phyloP scores from a whole-genome alignment of 64 coral and sea anemone genomes.

The Dendronephthya gigantea region DNA sequence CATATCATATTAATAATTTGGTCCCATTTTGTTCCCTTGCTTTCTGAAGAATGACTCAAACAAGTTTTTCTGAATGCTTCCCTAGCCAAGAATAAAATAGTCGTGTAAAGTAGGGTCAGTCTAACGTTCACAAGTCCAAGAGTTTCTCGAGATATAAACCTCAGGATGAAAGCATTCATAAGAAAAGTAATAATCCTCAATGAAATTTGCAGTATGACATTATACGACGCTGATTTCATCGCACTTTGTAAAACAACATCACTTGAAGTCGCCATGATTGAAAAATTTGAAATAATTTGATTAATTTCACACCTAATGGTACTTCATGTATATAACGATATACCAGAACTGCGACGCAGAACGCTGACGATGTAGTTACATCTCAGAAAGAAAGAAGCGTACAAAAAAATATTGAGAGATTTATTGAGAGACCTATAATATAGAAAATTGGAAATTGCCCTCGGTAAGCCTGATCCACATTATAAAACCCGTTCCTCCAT shows the following conservation, averaged over 20 bases:
- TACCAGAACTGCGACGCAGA: too few species aligned
- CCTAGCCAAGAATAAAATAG: constrained; percentile 67
- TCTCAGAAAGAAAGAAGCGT: too few species aligned
- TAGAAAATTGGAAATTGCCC: too few species aligned
- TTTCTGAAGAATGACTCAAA: constrained; percentile 49
- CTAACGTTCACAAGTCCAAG: constrained; percentile 92
- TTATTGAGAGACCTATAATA: too few species aligned
- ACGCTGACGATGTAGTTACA: too few species aligned
- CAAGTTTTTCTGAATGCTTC: constrained; percentile 97
- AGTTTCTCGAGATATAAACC: constrained; percentile 87
- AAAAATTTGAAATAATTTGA: background rate
- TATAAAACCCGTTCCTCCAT: too few species aligned
- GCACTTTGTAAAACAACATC: background rate
- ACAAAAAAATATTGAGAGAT: too few species aligned
- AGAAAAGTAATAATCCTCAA: constrained; percentile 94
- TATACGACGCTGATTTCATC: constrained; percentile 72
- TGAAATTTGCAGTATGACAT: constrained; percentile 85
- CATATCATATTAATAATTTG: constrained; percentile 94
- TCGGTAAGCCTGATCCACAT: too few species aligned
- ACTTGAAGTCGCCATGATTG: background rate
- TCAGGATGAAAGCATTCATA: constrained; percentile 84
- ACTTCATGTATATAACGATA: too few species aligned
- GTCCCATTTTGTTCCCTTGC: constrained; percentile 49
- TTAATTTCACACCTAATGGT: background rate
- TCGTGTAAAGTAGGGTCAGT: constrained; percentile 76